Evolutionary conservation across 2,888 invertebrate species (phyloP).

Genomic region (Lasioglossum lativentre): DNA sequence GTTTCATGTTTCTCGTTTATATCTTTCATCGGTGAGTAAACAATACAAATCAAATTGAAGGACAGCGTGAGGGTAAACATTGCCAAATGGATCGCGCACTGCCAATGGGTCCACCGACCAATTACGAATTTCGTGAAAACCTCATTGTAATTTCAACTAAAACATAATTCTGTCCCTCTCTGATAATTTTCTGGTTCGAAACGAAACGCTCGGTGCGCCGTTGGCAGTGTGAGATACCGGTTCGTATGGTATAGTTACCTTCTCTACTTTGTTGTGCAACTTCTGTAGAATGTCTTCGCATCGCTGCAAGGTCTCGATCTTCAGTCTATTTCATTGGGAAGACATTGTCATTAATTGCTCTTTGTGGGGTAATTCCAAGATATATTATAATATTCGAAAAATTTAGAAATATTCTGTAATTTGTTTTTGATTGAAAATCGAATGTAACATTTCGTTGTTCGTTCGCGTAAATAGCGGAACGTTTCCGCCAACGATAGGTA

Average conservation of each 20-base stretch:
- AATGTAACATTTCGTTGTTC: not conserved
- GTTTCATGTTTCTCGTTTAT: conserved; percentile 37
- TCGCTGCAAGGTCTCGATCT: conserved; percentile 88
- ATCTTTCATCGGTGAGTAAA: conserved; percentile 36
- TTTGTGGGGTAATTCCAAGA: not conserved
- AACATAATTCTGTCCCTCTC: not conserved
- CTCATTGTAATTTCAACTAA: not conserved
- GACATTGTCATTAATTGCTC: conserved; percentile 53
- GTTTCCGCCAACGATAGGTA: not conserved
- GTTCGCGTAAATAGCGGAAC: too few relatives aligned
- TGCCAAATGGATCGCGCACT: not conserved
- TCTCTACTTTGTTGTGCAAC: conserved; percentile 88
- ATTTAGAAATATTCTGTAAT: not conserved
- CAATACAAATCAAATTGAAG: conserved; percentile 5
- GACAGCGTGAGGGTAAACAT: conserved; percentile 23
- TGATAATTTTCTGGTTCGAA: not conserved
- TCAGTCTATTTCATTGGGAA: conserved; percentile 86
- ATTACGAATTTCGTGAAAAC: conserved; percentile 14
- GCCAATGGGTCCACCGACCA: conserved; percentile 10
- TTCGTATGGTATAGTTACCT: conserved; percentile 84
- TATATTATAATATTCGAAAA: not conserved
- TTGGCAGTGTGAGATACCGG: not conserved
- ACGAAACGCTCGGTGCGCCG: conserved; percentile 18
- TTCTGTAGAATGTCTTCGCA: conserved; percentile 90
- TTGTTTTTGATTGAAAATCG: not conserved